Conservation (phyloP, 2,113 vertebrate species). For the Arizona elegans region DNA sequence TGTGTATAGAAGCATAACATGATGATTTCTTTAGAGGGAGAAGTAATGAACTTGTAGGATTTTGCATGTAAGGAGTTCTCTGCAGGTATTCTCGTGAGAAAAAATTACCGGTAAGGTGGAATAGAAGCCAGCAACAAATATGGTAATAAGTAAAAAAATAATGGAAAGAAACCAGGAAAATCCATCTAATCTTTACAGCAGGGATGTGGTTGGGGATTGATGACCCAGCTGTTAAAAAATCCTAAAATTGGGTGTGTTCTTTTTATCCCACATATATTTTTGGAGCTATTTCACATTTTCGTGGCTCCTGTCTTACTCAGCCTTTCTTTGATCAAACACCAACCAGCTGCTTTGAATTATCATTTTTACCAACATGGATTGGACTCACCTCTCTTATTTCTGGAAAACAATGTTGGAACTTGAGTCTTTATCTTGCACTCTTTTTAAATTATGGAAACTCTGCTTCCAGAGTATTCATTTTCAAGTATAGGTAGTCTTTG, state of each 20-base stretch:
- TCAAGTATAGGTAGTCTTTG: background rate
- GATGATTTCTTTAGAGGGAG: background rate
- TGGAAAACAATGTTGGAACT: background rate
- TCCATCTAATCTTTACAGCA: background rate
- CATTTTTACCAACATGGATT: constrained; percentile 38
- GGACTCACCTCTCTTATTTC: background rate
- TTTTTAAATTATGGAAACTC: background rate
- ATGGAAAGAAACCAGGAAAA: background rate
- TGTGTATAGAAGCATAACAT: background rate
- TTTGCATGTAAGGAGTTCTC: background rate
- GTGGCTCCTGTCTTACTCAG: constrained; percentile 64
- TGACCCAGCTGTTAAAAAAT: background rate
- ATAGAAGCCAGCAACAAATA: background rate
- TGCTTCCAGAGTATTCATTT: background rate
- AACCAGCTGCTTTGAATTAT: constrained; percentile 59
- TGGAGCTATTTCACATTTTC: constrained; percentile 49
- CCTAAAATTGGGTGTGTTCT: background rate
- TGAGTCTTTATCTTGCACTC: background rate
- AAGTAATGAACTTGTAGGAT: background rate
- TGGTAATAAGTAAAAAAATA: background rate
- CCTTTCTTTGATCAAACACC: constrained; percentile 58
- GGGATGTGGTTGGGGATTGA: background rate
- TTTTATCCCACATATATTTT: constrained; percentile 44
- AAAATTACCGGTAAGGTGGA: background rate
- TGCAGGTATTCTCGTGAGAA: background rate